Evolutionary conservation across 2,888 invertebrate genomes (phyloP).

Genomic region (Tetragonisca angustula): DNA sequence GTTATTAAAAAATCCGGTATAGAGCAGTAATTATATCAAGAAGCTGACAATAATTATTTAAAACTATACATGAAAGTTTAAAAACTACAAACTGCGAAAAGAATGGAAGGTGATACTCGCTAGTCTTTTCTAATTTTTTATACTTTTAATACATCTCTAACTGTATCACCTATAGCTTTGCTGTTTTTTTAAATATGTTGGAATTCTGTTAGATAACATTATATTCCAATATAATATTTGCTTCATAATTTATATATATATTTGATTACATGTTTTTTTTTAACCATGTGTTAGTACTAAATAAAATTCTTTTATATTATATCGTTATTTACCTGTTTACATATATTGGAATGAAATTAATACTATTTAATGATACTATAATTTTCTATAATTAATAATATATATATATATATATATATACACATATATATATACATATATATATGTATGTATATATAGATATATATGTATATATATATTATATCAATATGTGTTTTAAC

Average conservation of each 20-base stretch:
- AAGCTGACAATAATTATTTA: constrained; percentile 53
- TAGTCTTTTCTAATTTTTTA: constrained; percentile 69
- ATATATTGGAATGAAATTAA: constrained; percentile 39
- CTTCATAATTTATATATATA: constrained; percentile 54
- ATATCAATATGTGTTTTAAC: constrained; percentile 50
- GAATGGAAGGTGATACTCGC: constrained; percentile 58
- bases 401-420: constrained; percentile 2
- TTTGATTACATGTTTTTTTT: constrained; percentile 43
- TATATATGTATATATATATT: constrained; percentile 7
- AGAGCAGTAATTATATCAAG: constrained; percentile 65
- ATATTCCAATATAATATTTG: constrained; percentile 46
- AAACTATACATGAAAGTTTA: constrained; percentile 35
- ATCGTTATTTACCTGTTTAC: constrained; percentile 38
- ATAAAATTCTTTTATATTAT: constrained; percentile 53
- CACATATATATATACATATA: too few relatives aligned
- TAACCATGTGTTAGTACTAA: constrained; percentile 43
- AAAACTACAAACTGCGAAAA: constrained; percentile 30
- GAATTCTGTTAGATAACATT: constrained; percentile 38
- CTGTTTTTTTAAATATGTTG: constrained; percentile 35
- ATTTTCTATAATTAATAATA: constrained; percentile 54
- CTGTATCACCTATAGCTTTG: constrained; percentile 50
- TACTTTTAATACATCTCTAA: constrained; percentile 60
- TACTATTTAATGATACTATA: constrained; percentile 36
- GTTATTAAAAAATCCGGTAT: constrained; percentile 71
- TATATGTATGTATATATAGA: too few relatives aligned